Percentiles rank a stretch among this genome's conserved stretches.
These are phyloP conservation scores for Drosophila sp. DNA, from an alignment of 1,140 invertebrate species.

Conservation along the genomic window DNA sequence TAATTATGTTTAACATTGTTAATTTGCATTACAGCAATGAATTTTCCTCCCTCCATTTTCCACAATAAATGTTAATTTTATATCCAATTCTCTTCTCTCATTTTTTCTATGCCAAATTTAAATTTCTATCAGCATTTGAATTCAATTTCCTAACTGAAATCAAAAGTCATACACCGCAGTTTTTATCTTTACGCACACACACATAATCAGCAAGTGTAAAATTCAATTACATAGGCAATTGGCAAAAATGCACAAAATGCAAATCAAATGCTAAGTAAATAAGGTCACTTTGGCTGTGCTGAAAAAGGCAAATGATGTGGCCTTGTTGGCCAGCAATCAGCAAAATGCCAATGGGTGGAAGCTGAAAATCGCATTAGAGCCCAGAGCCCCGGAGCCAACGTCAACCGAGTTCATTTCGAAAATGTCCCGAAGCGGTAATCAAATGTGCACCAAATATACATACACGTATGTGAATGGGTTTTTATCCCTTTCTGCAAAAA, in stretches of 20 bases:
- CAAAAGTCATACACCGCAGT: background rate
- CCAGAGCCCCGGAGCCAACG: slow-evolving; percentile 3
- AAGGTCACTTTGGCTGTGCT: slow-evolving; percentile 44
- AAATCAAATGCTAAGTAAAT: slow-evolving; percentile 72
- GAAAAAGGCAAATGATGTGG: slow-evolving; percentile 67
- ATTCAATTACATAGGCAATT: slow-evolving; percentile 60
- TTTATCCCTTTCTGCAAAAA: background rate
- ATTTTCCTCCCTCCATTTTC: too few species aligned
- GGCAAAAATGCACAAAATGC: slow-evolving; percentile 53
- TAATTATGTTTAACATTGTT: background rate
- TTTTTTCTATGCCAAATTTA: too few species aligned
- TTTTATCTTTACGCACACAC: slow-evolving; percentile 25
- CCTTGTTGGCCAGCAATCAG: slow-evolving; percentile 46
- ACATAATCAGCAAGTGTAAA: slow-evolving; percentile 58
- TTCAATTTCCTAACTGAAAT: background rate
- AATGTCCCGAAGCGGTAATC: slow-evolving; percentile 55
- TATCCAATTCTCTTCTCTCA: too few species aligned
- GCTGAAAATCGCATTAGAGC: slow-evolving; percentile 65
- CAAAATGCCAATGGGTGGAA: slow-evolving; percentile 30
- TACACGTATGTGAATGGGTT: too few species aligned
- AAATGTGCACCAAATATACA: slow-evolving; percentile 46
- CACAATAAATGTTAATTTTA: too few species aligned
- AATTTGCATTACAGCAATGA: too few species aligned
- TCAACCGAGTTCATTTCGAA: slow-evolving; percentile 16
- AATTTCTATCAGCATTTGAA: background rate